Evolutionary conservation across 2,888 invertebrate genomes (phyloP).

Genomic region (Leptogaster cylindrica): DNA sequence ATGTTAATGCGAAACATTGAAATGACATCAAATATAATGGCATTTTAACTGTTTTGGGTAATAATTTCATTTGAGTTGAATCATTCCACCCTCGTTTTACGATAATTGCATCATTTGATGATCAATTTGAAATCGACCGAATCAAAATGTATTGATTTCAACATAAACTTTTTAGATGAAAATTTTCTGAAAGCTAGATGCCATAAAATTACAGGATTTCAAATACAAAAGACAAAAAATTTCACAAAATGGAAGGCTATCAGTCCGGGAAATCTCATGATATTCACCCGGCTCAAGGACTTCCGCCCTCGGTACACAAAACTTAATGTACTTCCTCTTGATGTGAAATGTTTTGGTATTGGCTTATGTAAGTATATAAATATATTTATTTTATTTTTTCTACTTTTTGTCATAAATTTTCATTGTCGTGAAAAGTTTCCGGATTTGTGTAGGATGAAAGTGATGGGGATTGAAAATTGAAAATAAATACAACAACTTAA

Average conservation of each 20-base stretch:
- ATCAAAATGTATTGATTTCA: constrained; percentile 36
- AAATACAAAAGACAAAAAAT: constrained; percentile 16
- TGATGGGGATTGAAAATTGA: not conserved
- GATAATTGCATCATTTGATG: constrained; percentile 39
- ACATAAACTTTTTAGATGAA: constrained; percentile 6
- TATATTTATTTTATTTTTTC: too few species aligned
- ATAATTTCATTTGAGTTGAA: too few species aligned
- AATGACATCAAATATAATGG: too few species aligned
- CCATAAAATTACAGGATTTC: constrained; percentile 30
- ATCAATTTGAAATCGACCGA: constrained; percentile 27
- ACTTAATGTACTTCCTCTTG: constrained; percentile 14
- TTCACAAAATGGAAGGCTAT: constrained; percentile 4
- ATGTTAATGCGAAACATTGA: too few species aligned
- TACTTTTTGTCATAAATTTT: constrained; percentile 1
- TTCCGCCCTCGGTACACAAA: constrained; percentile 8
- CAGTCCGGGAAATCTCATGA: constrained; percentile 18
- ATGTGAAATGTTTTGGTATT: constrained; percentile 6
- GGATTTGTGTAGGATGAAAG: constrained; percentile 3
- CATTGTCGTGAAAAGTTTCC: not conserved
- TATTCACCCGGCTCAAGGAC: not conserved
- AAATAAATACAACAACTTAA: constrained; percentile 16
- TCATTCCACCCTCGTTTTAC: constrained; percentile 11
- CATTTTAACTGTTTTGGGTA: too few species aligned
- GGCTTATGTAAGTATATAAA: too few species aligned
- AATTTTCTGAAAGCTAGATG: not conserved